Conservation (phyloP, 1,140 invertebrate genomes). For the Trichonephila clavipes region DNA sequence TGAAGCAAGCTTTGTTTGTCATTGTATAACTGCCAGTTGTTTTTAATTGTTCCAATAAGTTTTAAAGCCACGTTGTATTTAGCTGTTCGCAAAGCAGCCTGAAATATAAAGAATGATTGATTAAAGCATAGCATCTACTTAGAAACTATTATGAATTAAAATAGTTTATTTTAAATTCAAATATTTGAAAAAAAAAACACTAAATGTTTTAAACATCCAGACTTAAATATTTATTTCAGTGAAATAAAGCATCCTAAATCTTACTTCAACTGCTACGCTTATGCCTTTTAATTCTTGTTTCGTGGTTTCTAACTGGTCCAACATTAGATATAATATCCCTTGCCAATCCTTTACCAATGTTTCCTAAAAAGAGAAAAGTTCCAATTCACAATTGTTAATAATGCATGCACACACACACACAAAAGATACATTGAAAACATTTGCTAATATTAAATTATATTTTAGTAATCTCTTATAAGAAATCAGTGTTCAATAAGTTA, state of each 20-base stretch:
- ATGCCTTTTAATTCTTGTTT: constrained; percentile 74
- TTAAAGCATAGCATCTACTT: no score
- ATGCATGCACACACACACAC: no score
- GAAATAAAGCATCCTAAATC: neutral
- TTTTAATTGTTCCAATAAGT: constrained; percentile 79
- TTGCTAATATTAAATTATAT: no score
- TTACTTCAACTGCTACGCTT: constrained; percentile 79
- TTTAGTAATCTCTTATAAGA: no score
- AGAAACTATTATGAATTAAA: no score
- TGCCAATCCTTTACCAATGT: constrained; percentile 80
- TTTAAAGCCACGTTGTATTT: constrained; percentile 81
- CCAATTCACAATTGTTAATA: no score
- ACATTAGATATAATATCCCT: constrained; percentile 80
- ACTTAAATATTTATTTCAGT: neutral
- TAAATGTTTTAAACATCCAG: neutral
- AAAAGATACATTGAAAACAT: no score
- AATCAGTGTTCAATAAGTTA: no score
- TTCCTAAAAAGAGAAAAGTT: constrained; percentile 75
- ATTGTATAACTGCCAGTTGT: constrained; percentile 74
- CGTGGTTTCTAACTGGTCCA: constrained; percentile 78
- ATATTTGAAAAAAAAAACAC: neutral
- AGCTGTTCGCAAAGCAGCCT: constrained; percentile 81
- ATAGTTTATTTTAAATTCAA: neutral
- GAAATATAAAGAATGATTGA: neutral
- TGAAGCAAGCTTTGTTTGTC: constrained; percentile 80